phyloP scores from a whole-genome alignment of 2,113 vertebrate genomes.

The Neomonachus schauinslandi region DNA sequence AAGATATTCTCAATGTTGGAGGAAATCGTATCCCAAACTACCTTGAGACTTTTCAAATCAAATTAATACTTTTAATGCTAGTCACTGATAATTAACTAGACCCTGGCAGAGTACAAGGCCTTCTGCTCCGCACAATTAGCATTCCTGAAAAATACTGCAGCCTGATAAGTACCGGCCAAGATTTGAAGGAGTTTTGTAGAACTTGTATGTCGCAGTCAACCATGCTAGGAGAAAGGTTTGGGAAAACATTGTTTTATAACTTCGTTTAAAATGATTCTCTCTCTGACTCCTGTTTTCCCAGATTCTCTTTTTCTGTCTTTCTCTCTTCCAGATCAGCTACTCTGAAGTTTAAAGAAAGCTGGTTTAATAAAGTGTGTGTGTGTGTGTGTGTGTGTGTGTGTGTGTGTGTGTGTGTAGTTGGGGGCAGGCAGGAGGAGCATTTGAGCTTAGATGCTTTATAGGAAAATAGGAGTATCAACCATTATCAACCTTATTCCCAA shows the following conservation, averaged over 20 bases:
- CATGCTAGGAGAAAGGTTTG: not conserved
- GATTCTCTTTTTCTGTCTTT: not conserved
- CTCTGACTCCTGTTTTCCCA: not conserved
- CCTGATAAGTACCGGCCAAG: not conserved
- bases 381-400: not conserved
- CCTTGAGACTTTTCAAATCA: slow-evolving; percentile 15
- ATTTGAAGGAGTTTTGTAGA: not conserved
- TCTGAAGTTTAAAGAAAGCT: not conserved
- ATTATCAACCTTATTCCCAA: not conserved
- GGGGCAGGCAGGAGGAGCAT: not conserved
- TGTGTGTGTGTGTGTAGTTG: not conserved
- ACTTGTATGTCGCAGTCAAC: not conserved
- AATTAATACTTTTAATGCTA: not conserved
- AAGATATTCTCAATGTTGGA: not conserved
- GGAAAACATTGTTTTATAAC: slow-evolving; percentile 22
- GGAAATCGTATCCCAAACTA: not conserved
- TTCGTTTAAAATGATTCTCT: slow-evolving; percentile 1
- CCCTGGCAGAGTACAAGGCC: not conserved
- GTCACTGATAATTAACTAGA: not conserved
- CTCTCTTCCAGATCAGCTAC: not conserved
- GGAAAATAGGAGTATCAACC: not conserved
- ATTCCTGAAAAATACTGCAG: not conserved
- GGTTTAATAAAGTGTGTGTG: not conserved
- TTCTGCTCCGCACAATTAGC: not conserved
- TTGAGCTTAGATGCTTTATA: not conserved